These are phyloP conservation scores for Sturnus vulgaris DNA, from an alignment of 2,113 vertebrate species.

Conservation along the genomic window DNA sequence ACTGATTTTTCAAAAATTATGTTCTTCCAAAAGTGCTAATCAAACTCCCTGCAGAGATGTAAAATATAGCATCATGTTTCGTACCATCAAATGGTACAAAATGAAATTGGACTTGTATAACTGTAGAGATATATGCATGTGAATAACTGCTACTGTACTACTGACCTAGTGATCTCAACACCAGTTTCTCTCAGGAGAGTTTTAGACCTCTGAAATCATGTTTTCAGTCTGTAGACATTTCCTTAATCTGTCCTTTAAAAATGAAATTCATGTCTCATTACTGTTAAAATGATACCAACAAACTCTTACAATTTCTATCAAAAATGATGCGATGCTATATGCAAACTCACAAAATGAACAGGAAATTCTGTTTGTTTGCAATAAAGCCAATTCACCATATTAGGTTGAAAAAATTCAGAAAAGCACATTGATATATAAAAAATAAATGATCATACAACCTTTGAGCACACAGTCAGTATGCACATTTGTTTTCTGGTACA, in stretches of 20 bases:
- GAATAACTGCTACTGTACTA: not conserved
- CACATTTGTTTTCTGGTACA: not conserved
- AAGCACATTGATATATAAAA: not conserved
- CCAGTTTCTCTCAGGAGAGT: conserved; percentile 52
- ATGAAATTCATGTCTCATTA: conserved; percentile 29
- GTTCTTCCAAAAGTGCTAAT: not conserved
- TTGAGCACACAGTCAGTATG: not conserved
- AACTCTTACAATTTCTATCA: not conserved
- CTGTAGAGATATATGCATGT: not conserved
- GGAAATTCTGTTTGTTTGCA: not conserved
- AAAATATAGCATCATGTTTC: not conserved
- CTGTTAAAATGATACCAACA: not conserved
- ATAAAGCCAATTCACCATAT: not conserved
- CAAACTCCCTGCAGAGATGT: not conserved
- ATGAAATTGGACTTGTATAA: not conserved
- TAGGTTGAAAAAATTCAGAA: not conserved
- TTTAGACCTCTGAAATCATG: conserved; percentile 65
- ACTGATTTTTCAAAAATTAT: not conserved
- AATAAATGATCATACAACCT: not conserved
- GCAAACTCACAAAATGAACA: not conserved
- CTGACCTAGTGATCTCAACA: conserved; percentile 66
- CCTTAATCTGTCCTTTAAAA: conserved; percentile 65
- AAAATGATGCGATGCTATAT: not conserved
- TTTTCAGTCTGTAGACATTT: conserved; percentile 63
- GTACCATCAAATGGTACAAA: not conserved